Conservation (phyloP, 2,797 vertebrate species). For the Notamacropus eugenii region DNA sequence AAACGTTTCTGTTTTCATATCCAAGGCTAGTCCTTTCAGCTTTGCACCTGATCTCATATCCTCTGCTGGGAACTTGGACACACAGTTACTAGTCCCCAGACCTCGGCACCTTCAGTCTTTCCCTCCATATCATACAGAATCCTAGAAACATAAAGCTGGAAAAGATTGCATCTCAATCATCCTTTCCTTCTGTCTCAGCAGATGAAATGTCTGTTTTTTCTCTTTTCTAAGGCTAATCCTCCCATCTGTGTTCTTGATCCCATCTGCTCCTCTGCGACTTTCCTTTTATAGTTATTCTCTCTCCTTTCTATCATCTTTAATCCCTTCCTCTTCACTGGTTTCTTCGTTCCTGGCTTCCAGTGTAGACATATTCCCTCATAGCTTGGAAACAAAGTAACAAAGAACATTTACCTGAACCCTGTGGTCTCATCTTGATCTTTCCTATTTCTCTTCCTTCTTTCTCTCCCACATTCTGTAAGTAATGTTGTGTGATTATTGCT, state of each 20-base stretch:
- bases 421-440: background rate
- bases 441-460: background rate
- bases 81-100: background rate
- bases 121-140: background rate
- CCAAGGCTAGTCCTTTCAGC: background rate
- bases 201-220: background rate
- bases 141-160: background rate
- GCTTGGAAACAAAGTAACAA: background rate
- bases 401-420: background rate
- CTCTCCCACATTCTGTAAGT: background rate
- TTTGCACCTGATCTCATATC: background rate
- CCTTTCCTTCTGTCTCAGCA: background rate
- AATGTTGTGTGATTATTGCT: background rate
- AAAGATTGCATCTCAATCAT: background rate
- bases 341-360: background rate
- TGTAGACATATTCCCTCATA: background rate
- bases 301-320: background rate
- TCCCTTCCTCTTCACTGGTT: background rate
- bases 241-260: background rate
- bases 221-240: background rate
- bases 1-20: background rate
- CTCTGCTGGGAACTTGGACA: background rate
- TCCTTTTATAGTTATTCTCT: background rate
- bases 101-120: background rate
- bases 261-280: background rate